Evolutionary conservation across 1,140 invertebrate genomes (phyloP).

Genomic region (Drosophila burlai): DNA sequence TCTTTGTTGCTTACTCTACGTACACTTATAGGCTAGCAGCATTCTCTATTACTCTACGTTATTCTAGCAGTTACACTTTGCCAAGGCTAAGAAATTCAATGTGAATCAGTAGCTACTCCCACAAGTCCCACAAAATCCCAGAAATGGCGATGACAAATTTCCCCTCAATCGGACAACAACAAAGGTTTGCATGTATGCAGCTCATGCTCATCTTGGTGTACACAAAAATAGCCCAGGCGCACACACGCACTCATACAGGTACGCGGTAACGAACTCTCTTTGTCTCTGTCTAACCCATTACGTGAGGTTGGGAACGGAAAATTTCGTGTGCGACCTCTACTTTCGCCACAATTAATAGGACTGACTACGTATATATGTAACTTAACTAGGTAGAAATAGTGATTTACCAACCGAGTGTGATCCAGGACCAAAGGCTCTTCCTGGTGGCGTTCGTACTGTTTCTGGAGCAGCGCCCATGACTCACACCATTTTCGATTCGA

Average conservation of each 20-base stretch:
- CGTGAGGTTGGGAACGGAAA: conserved; percentile 2
- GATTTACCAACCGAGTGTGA: conserved; percentile 79
- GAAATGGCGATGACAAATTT: conserved; percentile 29
- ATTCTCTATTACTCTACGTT: conserved; percentile 23
- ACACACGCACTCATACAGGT: conserved; percentile 18
- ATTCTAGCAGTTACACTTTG: conserved; percentile 10
- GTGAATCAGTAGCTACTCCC: conserved; percentile 22
- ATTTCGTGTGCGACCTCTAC: background rate
- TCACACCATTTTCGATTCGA: conserved; percentile 59
- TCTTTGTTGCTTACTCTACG: conserved; percentile 55
- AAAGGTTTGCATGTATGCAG: conserved; percentile 15
- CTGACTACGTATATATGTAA: conserved; percentile 8
- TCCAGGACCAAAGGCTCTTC: conserved; percentile 62
- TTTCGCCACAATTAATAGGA: conserved; percentile 4
- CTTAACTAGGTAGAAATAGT: conserved; percentile 51
- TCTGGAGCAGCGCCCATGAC: conserved; percentile 62
- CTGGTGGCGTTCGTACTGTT: conserved; percentile 59
- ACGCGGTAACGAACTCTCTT: conserved; percentile 18
- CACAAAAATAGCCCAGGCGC: conserved; percentile 55
- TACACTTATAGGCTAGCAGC: conserved; percentile 21
- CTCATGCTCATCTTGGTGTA: conserved; percentile 60
- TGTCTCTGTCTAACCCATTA: conserved; percentile 38
- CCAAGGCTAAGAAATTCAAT: conserved; percentile 31
- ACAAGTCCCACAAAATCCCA: background rate
- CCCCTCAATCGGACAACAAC: conserved; percentile 43